Evolutionary conservation across 1,140 invertebrate species (phyloP).

Genomic region (Ephestia elutella): DNA sequence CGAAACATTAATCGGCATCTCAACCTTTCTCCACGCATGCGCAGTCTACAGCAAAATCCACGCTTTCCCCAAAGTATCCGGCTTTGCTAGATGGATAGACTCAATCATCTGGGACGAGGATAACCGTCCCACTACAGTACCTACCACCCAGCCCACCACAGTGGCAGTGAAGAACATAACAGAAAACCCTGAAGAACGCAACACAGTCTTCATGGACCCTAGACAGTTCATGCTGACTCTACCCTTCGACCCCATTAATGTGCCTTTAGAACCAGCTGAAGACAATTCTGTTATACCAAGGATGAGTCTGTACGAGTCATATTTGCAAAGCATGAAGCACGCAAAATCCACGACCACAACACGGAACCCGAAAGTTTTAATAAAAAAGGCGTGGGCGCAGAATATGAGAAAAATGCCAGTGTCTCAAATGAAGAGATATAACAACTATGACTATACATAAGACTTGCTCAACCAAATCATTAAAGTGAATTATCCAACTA

Average conservation of each 20-base stretch:
- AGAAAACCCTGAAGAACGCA: conserved; percentile 20
- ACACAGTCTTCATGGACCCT: conserved; percentile 32
- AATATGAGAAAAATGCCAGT: conserved; percentile 14
- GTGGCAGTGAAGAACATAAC: conserved; percentile 19
- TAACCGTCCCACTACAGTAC: conserved; percentile 37
- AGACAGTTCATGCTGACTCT: conserved; percentile 50
- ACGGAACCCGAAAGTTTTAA: conserved; percentile 22
- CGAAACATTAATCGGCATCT: conserved; percentile 53
- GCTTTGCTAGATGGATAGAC: conserved; percentile 54
- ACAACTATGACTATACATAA: conserved; percentile 22
- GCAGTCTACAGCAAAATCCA: conserved; percentile 56
- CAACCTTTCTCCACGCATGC: conserved; percentile 51
- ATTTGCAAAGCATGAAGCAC: conserved; percentile 47
- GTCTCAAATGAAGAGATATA: conserved; percentile 23
- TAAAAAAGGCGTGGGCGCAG: conserved; percentile 30
- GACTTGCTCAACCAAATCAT: too few species aligned
- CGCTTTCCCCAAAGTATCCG: conserved; percentile 57
- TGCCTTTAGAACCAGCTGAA: conserved; percentile 58
- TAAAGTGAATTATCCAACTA: too few species aligned
- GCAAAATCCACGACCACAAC: conserved; percentile 43
- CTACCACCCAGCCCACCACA: conserved; percentile 16
- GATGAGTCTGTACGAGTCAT: conserved; percentile 62
- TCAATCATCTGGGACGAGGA: conserved; percentile 61
- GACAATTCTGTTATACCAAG: conserved; percentile 57
- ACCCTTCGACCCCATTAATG: conserved; percentile 54